Conservation (phyloP, 35 echinoderm and acorn worm species). For the Amphiura filiformis region DNA sequence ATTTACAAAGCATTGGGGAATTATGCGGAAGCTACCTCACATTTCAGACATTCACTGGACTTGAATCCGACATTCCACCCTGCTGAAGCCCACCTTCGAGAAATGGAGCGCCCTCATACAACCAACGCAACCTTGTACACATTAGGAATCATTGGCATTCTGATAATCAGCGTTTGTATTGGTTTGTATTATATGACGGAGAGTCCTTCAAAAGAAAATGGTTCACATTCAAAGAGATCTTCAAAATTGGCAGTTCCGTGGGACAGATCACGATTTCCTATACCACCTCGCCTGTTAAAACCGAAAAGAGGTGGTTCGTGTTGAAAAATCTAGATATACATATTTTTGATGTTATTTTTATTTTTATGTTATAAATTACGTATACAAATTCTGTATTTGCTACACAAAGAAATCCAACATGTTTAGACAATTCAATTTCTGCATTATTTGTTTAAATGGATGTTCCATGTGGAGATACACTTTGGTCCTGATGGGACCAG, state of each 20-base stretch:
- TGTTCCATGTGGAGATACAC: no score
- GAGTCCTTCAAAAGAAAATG: conserved; percentile 44
- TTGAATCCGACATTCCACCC: conserved; percentile 94
- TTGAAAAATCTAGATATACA: no score
- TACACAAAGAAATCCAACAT: no score
- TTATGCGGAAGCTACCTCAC: conserved; percentile 58
- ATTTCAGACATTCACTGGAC: conserved; percentile 79
- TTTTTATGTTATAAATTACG: no score
- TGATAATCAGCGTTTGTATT: conserved; percentile 74
- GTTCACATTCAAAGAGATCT: conserved; percentile 30
- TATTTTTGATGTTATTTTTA: no score
- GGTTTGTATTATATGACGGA: conserved; percentile 79
- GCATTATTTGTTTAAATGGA: no score
- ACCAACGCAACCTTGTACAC: conserved; percentile 94
- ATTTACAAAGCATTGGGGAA: conserved; percentile 77
- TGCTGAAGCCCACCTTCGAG: conserved; percentile 72
- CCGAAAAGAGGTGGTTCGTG: conserved; percentile 49
- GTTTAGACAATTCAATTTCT: no score
- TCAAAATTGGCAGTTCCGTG: conserved; percentile 54
- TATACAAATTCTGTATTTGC: no score
- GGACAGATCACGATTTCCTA: conserved; percentile 48
- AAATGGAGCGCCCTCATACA: conserved; percentile 50
- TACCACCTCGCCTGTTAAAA: conserved; percentile 46
- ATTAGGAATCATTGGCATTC: conserved; percentile 67
- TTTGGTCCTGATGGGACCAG: no score